Conservation (phyloP, 2,797 vertebrate genomes). For the Mergus octosetaceus region DNA sequence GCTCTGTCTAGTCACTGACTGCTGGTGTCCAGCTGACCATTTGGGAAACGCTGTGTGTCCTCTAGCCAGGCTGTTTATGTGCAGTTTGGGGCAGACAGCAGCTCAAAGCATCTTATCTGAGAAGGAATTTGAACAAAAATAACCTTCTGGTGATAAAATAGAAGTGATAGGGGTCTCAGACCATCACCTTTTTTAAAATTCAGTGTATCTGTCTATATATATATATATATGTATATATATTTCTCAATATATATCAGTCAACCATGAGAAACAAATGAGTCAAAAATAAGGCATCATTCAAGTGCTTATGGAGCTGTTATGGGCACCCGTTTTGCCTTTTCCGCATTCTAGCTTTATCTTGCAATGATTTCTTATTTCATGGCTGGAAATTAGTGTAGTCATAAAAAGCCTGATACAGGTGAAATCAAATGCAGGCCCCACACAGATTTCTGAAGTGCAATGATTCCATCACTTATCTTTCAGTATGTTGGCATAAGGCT, state of each 20-base stretch:
- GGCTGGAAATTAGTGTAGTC: neutral
- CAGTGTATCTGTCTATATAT: neutral
- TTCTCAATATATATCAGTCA: neutral
- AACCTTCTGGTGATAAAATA: neutral
- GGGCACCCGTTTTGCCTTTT: neutral
- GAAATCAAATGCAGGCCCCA: neutral
- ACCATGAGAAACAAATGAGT: neutral
- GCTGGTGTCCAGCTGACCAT: neutral
- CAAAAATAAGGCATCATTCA: neutral
- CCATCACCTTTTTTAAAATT: neutral
- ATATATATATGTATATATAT: too few relatives aligned
- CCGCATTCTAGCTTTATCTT: neutral
- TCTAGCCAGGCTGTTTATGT: rapidly evolving
- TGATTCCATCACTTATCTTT: neutral
- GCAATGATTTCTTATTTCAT: neutral
- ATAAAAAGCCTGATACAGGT: neutral
- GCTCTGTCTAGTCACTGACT: neutral
- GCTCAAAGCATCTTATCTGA: neutral
- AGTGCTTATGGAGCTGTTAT: neutral
- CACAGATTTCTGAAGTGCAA: neutral
- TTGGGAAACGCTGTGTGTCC: neutral
- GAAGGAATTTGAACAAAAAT: neutral
- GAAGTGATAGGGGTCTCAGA: neutral
- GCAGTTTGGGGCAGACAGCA: neutral
- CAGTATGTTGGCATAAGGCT: neutral